These are phyloP conservation scores for Osmoderma eremita DNA, from an alignment of 2,888 invertebrate genomes.

Conservation along the genomic window DNA sequence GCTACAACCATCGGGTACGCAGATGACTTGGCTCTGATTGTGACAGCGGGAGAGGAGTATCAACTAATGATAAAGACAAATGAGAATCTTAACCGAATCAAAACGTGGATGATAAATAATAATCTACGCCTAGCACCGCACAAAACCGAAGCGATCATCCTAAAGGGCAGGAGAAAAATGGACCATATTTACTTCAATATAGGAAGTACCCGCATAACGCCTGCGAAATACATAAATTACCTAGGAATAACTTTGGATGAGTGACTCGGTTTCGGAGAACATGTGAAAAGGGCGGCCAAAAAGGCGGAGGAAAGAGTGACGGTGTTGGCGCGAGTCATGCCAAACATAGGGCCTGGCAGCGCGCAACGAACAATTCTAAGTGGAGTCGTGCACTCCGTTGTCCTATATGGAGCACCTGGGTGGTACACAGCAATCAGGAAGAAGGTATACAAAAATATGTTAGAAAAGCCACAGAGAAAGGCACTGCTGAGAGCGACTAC, in stretches of 20 bases:
- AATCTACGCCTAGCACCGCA: background rate
- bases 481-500: background rate
- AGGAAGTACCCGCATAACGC: background rate
- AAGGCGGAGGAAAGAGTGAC: conserved; percentile 12
- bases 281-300: background rate
- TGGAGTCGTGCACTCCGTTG: conserved; percentile 8
- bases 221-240: background rate
- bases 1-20: conserved; percentile 14
- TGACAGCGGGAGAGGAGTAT: background rate
- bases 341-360: conserved; percentile 2
- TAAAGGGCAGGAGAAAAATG: conserved; percentile 3
- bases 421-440: too few relatives aligned
- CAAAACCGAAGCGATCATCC: background rate
- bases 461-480: conserved; percentile 7
- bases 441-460: background rate
- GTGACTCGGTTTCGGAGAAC: background rate
- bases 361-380: background rate
- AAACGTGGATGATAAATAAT: background rate
- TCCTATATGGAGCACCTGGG: background rate
- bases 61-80: background rate
- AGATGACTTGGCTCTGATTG: conserved; percentile 16
- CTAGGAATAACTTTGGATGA: background rate
- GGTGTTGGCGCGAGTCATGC: background rate
- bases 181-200: conserved; percentile 3
- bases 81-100: background rate